A percentile compares a stretch with the other conserved stretches of the same genome.
These are phyloP conservation scores for Pogonocherus hispidulus DNA, from an alignment of 2,888 invertebrate species.

Conservation along the genomic window DNA sequence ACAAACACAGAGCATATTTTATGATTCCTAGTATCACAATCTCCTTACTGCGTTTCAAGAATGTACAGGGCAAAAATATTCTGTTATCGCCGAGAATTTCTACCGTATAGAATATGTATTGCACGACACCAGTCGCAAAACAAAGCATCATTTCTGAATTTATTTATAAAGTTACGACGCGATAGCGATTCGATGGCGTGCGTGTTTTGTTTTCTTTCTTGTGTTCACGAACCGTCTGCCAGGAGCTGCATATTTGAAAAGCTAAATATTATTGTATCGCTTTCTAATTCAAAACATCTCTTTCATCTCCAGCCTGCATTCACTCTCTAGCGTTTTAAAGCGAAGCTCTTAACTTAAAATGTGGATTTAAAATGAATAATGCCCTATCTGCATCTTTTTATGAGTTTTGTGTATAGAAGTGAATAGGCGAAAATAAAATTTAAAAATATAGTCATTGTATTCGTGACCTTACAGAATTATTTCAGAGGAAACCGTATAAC, in stretches of 20 bases:
- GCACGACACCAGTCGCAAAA: conserved; percentile 49
- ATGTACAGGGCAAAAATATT: conserved; percentile 42
- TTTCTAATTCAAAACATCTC: conserved; percentile 42
- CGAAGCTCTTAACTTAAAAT: conserved; percentile 12
- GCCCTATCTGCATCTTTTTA: neutral
- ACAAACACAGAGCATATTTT: conserved; percentile 34
- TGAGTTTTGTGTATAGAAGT: no score
- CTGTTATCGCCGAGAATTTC: conserved; percentile 47
- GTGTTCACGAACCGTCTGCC: conserved; percentile 38
- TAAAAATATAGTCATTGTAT: no score
- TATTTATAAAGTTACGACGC: conserved; percentile 49
- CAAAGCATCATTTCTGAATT: conserved; percentile 51
- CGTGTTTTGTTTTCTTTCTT: conserved; percentile 42
- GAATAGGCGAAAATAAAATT: no score
- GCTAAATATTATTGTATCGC: conserved; percentile 44
- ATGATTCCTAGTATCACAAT: conserved; percentile 30
- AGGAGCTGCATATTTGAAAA: conserved; percentile 41
- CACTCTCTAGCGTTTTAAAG: neutral
- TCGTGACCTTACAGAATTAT: no score
- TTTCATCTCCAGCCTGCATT: conserved; percentile 15
- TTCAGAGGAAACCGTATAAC: no score
- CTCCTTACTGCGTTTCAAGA: conserved; percentile 19
- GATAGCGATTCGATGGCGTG: conserved; percentile 43
- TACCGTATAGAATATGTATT: conserved; percentile 47
- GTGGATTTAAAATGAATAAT: neutral